A percentile compares a stretch with the other conserved stretches of the same genome.
Evolutionary conservation across 2,113 vertebrate species (phyloP).

Genomic region (Passer montanus): DNA sequence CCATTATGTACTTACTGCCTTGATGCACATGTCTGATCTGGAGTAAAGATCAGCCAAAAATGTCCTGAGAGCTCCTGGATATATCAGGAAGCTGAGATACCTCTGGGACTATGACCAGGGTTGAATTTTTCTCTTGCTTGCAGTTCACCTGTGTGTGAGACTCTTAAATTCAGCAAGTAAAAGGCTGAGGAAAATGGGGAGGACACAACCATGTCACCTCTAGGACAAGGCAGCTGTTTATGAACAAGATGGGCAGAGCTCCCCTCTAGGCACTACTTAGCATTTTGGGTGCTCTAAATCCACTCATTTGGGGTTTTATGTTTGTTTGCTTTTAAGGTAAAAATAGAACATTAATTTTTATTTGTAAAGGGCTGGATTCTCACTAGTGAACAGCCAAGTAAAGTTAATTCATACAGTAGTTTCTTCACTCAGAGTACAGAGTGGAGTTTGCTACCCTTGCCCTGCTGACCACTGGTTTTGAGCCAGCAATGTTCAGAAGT

Average conservation of each 20-base stretch:
- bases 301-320: background rate
- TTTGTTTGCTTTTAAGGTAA: constrained; percentile 21
- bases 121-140: background rate
- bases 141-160: background rate
- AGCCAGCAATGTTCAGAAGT: background rate
- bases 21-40: background rate
- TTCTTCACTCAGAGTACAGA: constrained; percentile 20
- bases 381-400: background rate
- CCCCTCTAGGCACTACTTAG: background rate
- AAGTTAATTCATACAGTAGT: background rate
- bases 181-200: background rate
- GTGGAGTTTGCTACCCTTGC: constrained; percentile 16
- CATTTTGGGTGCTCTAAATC: background rate
- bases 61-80: background rate
- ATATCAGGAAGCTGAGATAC: background rate
- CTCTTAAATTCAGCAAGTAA: background rate
- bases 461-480: background rate
- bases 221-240: background rate
- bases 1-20: background rate
- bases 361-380: constrained; percentile 18
- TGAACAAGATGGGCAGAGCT: background rate
- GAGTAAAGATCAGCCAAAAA: background rate
- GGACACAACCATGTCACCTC: background rate
- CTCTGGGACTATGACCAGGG: background rate
- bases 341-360: constrained; percentile 44